These are phyloP conservation scores for Aphrocallistes beatrix DNA, from an alignment of 37 sponge, comb jelly and placozoan genomes.

Conservation along the genomic window DNA sequence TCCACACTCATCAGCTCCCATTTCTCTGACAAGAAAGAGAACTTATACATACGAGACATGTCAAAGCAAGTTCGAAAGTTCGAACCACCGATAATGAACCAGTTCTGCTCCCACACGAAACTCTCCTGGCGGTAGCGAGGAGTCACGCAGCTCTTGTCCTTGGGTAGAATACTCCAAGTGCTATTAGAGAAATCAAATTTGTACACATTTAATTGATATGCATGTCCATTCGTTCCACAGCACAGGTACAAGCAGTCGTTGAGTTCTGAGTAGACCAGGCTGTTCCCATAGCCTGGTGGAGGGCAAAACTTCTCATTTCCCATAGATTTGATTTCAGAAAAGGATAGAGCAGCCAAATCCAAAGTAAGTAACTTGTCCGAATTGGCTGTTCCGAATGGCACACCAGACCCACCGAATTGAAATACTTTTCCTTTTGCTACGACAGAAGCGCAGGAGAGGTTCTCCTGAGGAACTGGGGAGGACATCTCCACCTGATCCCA, in stretches of 20 bases:
- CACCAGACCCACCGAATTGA: neutral
- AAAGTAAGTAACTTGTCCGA: neutral
- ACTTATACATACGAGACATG: constrained; percentile 1
- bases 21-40: neutral
- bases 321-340: neutral
- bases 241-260: neutral
- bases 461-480: neutral
- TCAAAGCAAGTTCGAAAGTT: neutral
- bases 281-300: neutral
- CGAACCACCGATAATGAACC: neutral
- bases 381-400: neutral
- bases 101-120: neutral
- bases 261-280: neutral
- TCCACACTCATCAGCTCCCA: neutral
- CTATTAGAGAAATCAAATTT: neutral
- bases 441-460: neutral
- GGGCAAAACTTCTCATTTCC: neutral
- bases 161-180: neutral
- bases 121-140: constrained; percentile 8
- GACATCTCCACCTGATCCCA: neutral
- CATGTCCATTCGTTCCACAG: neutral
- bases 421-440: neutral
- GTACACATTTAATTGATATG: neutral
- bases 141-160: neutral
- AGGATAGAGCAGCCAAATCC: neutral